Percentiles rank a stretch among this genome's conserved stretches.
Evolutionary conservation across 2,888 invertebrate genomes (phyloP).

Genomic region (Bugulina stolonifera): DNA sequence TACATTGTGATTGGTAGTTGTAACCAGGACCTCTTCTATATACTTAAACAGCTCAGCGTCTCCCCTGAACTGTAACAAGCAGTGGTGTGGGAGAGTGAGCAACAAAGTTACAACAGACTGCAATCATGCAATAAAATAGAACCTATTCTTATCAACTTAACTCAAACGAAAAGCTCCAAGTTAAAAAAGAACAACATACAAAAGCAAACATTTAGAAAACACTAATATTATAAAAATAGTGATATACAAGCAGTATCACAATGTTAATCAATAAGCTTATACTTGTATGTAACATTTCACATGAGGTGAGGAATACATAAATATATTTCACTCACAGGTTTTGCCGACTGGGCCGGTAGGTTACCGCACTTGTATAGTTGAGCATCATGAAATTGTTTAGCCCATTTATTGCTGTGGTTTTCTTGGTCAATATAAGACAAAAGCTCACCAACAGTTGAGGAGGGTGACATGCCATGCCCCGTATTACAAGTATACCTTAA

Average conservation of each 20-base stretch:
- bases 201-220: no score
- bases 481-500: no score
- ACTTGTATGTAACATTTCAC: no score
- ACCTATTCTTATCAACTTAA: no score
- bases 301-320: background rate
- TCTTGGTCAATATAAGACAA: background rate
- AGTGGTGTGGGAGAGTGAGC: no score
- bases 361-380: background rate
- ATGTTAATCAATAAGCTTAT: no score
- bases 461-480: background rate
- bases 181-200: no score
- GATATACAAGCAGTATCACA: no score
- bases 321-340: background rate
- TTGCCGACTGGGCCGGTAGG: background rate
- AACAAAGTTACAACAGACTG: no score
- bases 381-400: background rate
- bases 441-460: background rate
- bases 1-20: background rate
- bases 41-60: background rate
- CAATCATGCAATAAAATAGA: no score
- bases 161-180: no score
- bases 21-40: background rate
- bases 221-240: no score
- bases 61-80: background rate
- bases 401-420: background rate